Conservation (phyloP, 53 echinoderm and acorn worm species). For the Henricia sp. region DNA sequence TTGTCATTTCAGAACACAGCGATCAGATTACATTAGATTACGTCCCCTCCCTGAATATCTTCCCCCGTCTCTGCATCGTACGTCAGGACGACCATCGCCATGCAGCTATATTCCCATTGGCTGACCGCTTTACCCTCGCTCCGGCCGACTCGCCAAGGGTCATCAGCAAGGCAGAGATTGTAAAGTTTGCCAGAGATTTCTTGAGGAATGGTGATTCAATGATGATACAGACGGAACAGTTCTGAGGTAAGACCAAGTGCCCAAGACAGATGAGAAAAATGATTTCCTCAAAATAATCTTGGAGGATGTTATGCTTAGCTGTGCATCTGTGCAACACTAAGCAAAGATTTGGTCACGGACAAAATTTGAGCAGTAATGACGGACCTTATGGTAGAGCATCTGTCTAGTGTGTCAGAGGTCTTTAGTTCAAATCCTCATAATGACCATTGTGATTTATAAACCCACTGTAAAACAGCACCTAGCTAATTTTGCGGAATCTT, state of each 20-base stretch:
- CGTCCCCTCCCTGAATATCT: conserved; percentile 87
- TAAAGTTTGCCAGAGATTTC: conserved; percentile 65
- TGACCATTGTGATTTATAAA: no score
- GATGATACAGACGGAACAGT: conserved; percentile 78
- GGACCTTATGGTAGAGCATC: no score
- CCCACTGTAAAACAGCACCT: no score
- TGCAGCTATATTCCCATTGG: conserved; percentile 83
- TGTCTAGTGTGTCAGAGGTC: no score
- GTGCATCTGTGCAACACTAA: no score
- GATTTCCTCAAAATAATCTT: no score
- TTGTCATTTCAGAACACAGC: conserved; percentile 67
- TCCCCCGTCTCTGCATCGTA: conserved; percentile 88
- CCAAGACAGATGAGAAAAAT: no score
- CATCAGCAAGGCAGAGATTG: conserved; percentile 60
- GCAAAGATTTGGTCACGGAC: no score
- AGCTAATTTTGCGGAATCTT: no score
- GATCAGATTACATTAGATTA: conserved; percentile 71
- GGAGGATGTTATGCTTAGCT: no score
- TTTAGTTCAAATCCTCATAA: no score
- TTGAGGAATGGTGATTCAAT: conserved; percentile 59
- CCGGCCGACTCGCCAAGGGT: conserved; percentile 38
- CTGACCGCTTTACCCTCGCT: conserved; percentile 55
- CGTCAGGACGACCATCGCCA: conserved; percentile 75
- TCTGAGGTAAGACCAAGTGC: conserved; percentile 24
- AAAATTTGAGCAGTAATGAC: no score